A percentile compares a stretch with the other conserved stretches of the same genome.
These are phyloP conservation scores for Conistra vaccinii DNA, from an alignment of 2,888 invertebrate species.

Conservation along the genomic window DNA sequence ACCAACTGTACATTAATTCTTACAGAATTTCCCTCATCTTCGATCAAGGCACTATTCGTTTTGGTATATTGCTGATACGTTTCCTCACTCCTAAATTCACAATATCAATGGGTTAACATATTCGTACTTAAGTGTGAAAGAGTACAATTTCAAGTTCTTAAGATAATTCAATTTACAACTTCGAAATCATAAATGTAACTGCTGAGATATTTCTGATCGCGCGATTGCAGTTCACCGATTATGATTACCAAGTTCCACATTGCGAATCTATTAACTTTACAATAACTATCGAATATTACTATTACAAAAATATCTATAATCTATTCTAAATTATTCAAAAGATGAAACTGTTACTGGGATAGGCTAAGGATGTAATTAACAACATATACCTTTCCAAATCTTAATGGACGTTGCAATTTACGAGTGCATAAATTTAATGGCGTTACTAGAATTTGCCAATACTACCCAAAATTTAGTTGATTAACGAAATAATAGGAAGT, in stretches of 20 bases:
- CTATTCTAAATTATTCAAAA: conserved; percentile 88
- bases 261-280: conserved; percentile 77
- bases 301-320: conserved; percentile 90
- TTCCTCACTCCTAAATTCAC: conserved; percentile 89
- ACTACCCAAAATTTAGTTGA: conserved; percentile 78
- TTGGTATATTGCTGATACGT: conserved; percentile 91
- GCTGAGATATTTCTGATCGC: conserved; percentile 48
- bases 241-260: conserved; percentile 74
- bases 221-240: conserved; percentile 51
- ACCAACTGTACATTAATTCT: conserved; percentile 81
- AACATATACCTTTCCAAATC: conserved; percentile 86
- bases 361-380: conserved; percentile 89
- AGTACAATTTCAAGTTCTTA: conserved; percentile 84
- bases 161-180: conserved; percentile 70
- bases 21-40: conserved; percentile 81
- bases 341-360: conserved; percentile 85
- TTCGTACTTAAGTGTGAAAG: conserved; percentile 82
- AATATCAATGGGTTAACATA: conserved; percentile 86
- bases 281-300: conserved; percentile 87
- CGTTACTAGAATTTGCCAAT: conserved; percentile 77
- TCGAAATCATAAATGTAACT: conserved; percentile 67
- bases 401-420: conserved; percentile 79
- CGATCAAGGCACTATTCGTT: conserved; percentile 88
- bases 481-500: conserved; percentile 74
- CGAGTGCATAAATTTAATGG: conserved; percentile 74